A percentile compares a stretch with the other conserved stretches of the same genome.
These are phyloP conservation scores for Halictus ligatus DNA, from an alignment of 2,888 invertebrate genomes.

Conservation along the genomic window DNA sequence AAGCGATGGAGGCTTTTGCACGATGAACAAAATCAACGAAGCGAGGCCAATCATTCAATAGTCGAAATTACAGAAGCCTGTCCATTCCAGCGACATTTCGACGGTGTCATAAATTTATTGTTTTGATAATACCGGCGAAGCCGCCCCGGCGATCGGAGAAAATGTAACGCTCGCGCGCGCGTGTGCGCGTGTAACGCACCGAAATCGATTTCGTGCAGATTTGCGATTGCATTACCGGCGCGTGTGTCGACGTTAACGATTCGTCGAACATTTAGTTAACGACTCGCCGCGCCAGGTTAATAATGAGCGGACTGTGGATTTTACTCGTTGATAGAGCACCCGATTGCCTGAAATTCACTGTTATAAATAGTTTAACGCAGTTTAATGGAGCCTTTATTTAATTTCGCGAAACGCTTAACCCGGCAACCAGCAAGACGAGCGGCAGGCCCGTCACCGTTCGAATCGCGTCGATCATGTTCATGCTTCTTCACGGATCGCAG, in stretches of 20 bases:
- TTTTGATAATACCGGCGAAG: neutral
- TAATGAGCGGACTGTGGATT: neutral
- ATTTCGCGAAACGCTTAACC: neutral
- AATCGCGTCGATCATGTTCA: neutral
- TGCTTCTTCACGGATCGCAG: no score
- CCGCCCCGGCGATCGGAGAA: neutral
- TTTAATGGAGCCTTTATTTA: slow-evolving; percentile 6
- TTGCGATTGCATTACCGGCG: neutral
- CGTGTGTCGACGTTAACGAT: neutral
- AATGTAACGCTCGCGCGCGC: neutral
- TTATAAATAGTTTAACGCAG: slow-evolving; percentile 8
- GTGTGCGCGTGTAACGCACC: neutral
- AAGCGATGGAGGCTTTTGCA: neutral
- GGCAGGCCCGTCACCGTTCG: neutral
- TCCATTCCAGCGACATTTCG: no score
- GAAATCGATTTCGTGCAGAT: neutral
- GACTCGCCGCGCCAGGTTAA: neutral
- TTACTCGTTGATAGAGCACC: slow-evolving; percentile 5
- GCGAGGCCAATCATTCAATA: neutral
- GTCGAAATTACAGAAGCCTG: neutral
- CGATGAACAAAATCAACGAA: neutral
- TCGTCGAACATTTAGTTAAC: slow-evolving; percentile 17
- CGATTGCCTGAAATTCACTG: neutral
- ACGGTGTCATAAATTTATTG: neutral
- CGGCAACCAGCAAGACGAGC: neutral